Conservation (phyloP, 2,888 invertebrate species). For the Agelastica alni region DNA sequence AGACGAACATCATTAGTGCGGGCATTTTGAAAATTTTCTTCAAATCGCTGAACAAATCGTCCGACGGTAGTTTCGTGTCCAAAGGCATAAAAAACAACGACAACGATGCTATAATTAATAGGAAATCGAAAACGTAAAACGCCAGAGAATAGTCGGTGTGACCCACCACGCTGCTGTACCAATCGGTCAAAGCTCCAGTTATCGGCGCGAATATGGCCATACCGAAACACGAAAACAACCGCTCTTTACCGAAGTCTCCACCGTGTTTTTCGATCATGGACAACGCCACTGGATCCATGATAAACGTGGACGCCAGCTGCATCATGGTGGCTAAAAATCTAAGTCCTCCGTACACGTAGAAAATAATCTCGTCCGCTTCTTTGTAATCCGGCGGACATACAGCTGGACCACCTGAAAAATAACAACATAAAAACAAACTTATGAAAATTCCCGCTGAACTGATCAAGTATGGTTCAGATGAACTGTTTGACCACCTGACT, state of each 20-base stretch:
- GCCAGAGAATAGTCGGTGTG: conserved; percentile 87
- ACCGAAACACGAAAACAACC: conserved; percentile 78
- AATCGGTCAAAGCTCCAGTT: conserved; percentile 78
- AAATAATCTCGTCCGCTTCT: conserved; percentile 75
- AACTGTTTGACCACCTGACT: no score
- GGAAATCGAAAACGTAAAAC: conserved; percentile 79
- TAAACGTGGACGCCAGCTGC: conserved; percentile 82
- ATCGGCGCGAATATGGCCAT: conserved; percentile 84
- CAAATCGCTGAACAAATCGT: conserved; percentile 76
- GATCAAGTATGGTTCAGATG: no score
- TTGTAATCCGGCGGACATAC: conserved; percentile 80
- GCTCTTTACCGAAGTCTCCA: conserved; percentile 80
- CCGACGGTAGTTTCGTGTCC: conserved; percentile 76
- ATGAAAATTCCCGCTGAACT: no score
- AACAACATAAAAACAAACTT: no score
- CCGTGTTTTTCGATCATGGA: conserved; percentile 84
- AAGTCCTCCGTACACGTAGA: conserved; percentile 81
- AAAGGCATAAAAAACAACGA: conserved; percentile 79
- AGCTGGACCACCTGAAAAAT: conserved; percentile 70
- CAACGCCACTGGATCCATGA: conserved; percentile 86
- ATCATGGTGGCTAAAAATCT: conserved; percentile 81
- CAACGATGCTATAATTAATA: conserved; percentile 73
- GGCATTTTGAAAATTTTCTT: conserved; percentile 76
- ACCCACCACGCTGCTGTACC: conserved; percentile 67
- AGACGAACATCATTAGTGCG: conserved; percentile 78